These are phyloP conservation scores for Samia ricini DNA, from an alignment of 1,140 invertebrate genomes.

Conservation along the genomic window DNA sequence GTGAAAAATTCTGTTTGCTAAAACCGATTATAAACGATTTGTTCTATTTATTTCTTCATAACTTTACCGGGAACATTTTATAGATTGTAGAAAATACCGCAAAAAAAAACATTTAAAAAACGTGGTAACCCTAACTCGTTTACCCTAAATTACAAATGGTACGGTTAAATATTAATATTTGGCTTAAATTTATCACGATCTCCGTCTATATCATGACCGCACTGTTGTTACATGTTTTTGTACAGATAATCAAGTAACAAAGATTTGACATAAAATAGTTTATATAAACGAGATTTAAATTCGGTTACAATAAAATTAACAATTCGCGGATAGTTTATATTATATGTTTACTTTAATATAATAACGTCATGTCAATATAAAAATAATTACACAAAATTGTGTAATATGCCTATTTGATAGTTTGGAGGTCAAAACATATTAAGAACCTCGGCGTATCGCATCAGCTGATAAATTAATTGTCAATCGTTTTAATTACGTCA, in stretches of 20 bases:
- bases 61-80: neutral
- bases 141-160: neutral
- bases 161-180: neutral
- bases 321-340: too few relatives aligned
- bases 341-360: neutral
- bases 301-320: too few relatives aligned
- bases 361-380: neutral
- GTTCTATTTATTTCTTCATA: neutral
- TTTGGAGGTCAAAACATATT: neutral
- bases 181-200: neutral
- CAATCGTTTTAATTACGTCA: neutral
- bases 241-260: too few relatives aligned
- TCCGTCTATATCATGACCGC: neutral
- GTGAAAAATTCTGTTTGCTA: too few relatives aligned
- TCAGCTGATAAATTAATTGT: neutral
- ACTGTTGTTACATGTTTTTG: too few relatives aligned
- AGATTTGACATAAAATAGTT: too few relatives aligned
- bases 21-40: too few relatives aligned
- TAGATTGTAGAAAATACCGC: neutral
- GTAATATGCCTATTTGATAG: neutral
- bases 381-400: neutral
- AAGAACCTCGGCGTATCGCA: neutral
- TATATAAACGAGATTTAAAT: too few relatives aligned
- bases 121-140: neutral
- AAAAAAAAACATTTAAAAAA: neutral